Conservation (phyloP, 1,140 invertebrate species). For the Oryctes rhinoceros region DNA sequence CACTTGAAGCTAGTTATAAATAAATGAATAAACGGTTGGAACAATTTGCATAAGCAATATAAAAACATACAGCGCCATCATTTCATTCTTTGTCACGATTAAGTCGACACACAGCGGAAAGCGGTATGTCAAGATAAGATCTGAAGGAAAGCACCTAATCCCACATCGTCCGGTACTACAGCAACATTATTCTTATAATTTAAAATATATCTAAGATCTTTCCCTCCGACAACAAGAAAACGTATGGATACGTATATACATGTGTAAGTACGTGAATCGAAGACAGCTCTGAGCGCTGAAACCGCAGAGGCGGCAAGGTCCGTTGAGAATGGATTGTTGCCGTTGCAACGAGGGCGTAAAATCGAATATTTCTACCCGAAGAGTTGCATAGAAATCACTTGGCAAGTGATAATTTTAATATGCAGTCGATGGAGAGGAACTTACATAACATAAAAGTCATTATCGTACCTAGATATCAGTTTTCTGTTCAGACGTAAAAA, state of each 20-base stretch:
- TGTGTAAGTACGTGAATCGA: conserved; percentile 20
- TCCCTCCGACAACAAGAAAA: conserved; percentile 21
- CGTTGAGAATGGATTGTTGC: conserved; percentile 26
- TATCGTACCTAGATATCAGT: not conserved
- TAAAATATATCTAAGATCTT: conserved; percentile 35
- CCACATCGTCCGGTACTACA: conserved; percentile 11
- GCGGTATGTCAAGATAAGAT: conserved; percentile 33
- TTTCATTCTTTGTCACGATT: conserved; percentile 26
- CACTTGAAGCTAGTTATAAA: not conserved
- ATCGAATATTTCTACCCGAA: not conserved
- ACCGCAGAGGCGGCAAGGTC: conserved; percentile 8
- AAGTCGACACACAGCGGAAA: conserved; percentile 27
- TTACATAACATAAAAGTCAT: not conserved
- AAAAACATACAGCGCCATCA: conserved; percentile 1
- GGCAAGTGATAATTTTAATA: conserved; percentile 23
- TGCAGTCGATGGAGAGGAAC: not conserved
- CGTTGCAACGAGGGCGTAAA: conserved; percentile 15
- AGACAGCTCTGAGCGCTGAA: conserved; percentile 33
- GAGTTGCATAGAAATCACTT: not conserved
- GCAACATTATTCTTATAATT: conserved; percentile 33
- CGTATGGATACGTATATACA: conserved; percentile 8
- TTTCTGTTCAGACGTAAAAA: not conserved
- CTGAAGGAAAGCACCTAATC: conserved; percentile 19
- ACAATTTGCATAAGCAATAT: conserved; percentile 31
- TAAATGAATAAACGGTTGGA: not conserved